Evolutionary conservation across 2,113 vertebrate genomes (phyloP).

Genomic region (Ibidorhyncha struthersii): DNA sequence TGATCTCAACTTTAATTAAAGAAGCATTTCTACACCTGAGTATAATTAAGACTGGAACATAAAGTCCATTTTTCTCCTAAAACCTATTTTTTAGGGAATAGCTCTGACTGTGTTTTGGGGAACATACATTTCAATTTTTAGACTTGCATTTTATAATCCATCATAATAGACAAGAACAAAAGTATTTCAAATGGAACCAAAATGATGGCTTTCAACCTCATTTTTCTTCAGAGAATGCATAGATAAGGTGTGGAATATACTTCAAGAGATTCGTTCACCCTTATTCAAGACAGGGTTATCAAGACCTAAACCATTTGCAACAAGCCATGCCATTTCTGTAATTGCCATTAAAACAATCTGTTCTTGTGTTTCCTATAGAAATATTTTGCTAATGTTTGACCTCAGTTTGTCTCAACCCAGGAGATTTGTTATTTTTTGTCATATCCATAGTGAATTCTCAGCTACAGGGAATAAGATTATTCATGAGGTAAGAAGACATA

Average conservation of each 20-base stretch:
- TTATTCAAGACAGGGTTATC: not conserved
- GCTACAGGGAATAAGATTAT: not conserved
- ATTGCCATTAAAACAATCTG: not conserved
- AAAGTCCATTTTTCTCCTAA: not conserved
- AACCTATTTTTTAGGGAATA: not conserved
- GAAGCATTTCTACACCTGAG: not conserved
- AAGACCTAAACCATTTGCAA: not conserved
- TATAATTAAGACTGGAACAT: not conserved
- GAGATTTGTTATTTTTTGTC: not conserved
- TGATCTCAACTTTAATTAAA: constrained; percentile 17
- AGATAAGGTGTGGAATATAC: not conserved
- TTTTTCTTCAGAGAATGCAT: not conserved
- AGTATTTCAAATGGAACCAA: not conserved
- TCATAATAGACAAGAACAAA: not conserved
- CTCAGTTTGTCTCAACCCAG: not conserved
- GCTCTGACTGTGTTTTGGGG: not conserved
- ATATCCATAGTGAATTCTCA: not conserved
- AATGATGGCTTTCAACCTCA: not conserved
- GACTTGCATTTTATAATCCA: not conserved
- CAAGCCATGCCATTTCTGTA: not conserved
- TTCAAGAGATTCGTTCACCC: not conserved
- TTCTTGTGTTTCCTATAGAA: not conserved
- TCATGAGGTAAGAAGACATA: not conserved
- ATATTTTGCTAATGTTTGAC: not conserved
- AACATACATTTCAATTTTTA: not conserved